These are phyloP conservation scores for Actinostola sp. DNA, from an alignment of 92 coral and sea anemone genomes.

Conservation along the genomic window DNA sequence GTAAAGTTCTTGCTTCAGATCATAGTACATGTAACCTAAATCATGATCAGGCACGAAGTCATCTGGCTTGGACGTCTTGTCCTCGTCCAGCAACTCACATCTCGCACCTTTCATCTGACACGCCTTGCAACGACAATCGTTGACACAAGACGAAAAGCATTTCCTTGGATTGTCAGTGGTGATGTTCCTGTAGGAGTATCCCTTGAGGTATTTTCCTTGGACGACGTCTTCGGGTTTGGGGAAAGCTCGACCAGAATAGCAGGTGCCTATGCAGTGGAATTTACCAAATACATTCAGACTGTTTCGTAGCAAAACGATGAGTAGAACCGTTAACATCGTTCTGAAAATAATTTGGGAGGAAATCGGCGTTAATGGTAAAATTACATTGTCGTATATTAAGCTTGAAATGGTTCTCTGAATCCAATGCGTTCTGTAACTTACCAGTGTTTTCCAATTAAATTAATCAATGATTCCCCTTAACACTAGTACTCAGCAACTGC, in stretches of 20 bases:
- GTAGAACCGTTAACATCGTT: background rate
- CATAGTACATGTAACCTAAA: background rate
- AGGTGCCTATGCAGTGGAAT: background rate
- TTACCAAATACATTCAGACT: background rate
- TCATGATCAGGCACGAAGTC: too few relatives aligned
- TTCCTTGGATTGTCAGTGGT: background rate
- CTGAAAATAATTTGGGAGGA: background rate
- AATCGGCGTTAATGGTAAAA: too few relatives aligned
- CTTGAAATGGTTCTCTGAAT: too few relatives aligned
- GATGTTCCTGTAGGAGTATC: background rate
- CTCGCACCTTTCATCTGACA: constrained; percentile 11
- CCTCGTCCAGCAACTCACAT: background rate
- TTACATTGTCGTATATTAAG: too few relatives aligned
- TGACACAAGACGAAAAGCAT: background rate
- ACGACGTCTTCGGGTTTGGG: background rate
- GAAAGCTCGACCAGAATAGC: background rate
- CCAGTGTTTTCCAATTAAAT: too few relatives aligned
- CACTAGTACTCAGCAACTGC: too few relatives aligned
- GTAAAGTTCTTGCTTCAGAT: background rate
- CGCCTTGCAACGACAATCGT: constrained; percentile 8
- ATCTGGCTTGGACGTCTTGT: background rate
- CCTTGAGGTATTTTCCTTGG: background rate
- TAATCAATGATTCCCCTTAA: too few relatives aligned
- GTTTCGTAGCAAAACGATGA: background rate
- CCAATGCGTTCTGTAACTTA: too few relatives aligned